Base-by-base conservation (phyloP, 2,113 vertebrate genomes). In the Gymnobelideus leadbeateri region DNA sequence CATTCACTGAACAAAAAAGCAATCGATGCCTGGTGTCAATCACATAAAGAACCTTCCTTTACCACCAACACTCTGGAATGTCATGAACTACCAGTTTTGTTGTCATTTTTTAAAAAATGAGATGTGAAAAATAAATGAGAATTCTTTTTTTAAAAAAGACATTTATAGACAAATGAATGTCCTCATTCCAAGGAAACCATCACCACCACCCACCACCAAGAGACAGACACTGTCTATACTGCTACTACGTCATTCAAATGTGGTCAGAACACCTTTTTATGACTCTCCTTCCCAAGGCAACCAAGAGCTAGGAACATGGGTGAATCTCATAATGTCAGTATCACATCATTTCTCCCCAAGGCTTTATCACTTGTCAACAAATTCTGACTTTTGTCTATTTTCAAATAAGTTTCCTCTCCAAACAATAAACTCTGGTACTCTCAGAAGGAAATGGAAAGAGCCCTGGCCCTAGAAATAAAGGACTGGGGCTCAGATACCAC, bases 41-140 rank as follows among this genome's bases (percentile, higher is more conserved):
- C n/a, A 37, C 93, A 89, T 91, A 50, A 77, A 43, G 12, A 49
- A 52, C 53, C 25, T 89, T 96, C 8, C 47, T 92, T 96, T 77
- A 96, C 52, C 51, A 26, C 43, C 61, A 61, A 50, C 37, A 90
- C 89, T 43, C 23, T 23, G n/a, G 68, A 43, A 84, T 93, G 23
- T 96, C 92, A 31, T 49, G 16, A 43, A 43, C 16, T 43, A 21
- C 43, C 37, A 77, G 68, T 21, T n/a, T 21, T 43, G 43, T 84
- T 43, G 68, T 43, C 43, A 6, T 43, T 7, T 23, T 84, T 43
- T 84, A 6, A 31, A 77, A 84, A 84, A 23, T 84, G n/a, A 84
- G 68, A 84, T 43, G 43, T 23, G 43, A 84, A 84, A 5, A 43
- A 49, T 49, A 49, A 77, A 84, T n/a, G n/a, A 43, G n/a, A 43